Evolutionary conservation across 2,113 vertebrate genomes (phyloP).

Genomic region (Upupa epops): DNA sequence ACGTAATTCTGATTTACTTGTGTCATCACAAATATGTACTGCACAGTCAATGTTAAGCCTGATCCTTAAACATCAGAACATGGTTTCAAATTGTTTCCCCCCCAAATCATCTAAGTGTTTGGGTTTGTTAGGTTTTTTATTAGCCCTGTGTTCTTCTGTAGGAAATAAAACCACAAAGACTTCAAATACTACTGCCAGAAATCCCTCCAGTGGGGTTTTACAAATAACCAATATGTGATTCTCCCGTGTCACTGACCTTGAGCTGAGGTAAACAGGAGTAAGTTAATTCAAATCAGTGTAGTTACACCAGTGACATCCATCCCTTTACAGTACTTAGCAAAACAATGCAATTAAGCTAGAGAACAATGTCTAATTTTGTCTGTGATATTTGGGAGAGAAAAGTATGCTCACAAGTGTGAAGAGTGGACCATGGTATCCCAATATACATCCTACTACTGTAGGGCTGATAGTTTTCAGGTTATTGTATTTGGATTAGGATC

Average conservation of each 20-base stretch:
- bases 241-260: neutral
- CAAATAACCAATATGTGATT: fast-evolving
- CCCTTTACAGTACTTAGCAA: neutral
- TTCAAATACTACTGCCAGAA: neutral
- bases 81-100: neutral
- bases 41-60: neutral
- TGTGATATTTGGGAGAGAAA: neutral
- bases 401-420: neutral
- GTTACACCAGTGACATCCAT: neutral
- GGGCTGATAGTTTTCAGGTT: neutral
- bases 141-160: neutral
- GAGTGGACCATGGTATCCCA: neutral
- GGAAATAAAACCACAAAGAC: neutral
- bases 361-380: neutral
- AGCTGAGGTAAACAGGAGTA: neutral
- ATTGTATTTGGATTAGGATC: neutral
- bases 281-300: neutral
- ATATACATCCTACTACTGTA: neutral
- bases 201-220: neutral
- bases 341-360: neutral
- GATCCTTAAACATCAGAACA: neutral
- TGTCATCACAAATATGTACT: neutral
- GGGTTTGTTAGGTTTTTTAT: neutral
- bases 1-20: neutral
- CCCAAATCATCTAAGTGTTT: neutral